Evolutionary conservation across 2,797 vertebrate species (phyloP).

Genomic region (Benthosema pterotum): DNA sequence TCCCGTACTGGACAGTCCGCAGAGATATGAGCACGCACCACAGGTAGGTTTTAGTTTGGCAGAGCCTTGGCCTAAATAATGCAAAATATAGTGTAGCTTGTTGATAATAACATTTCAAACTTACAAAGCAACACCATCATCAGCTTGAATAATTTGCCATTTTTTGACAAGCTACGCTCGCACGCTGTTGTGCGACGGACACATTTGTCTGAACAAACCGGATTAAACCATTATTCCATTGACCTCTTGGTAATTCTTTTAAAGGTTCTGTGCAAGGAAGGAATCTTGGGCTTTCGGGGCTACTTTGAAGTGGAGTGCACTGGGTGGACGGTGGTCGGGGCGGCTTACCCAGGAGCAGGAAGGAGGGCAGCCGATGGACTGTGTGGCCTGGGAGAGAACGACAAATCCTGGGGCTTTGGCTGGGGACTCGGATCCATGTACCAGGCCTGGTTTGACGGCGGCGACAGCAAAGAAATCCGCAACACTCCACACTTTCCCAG

Average conservation of each 20-base stretch:
- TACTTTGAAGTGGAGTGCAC: slow-evolving; percentile 73
- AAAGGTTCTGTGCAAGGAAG: slow-evolving; percentile 74
- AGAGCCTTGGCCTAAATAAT: neutral
- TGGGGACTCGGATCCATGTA: slow-evolving; percentile 73
- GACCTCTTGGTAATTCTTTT: neutral
- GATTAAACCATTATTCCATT: slow-evolving; percentile 4
- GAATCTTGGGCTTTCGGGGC: slow-evolving; percentile 61
- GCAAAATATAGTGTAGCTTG: no score
- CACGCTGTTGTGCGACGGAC: no score
- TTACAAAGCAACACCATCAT: no score
- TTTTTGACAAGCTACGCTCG: no score
- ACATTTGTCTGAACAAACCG: neutral
- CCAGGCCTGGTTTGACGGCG: slow-evolving; percentile 60
- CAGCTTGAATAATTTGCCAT: no score
- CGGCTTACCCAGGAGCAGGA: slow-evolving; percentile 52
- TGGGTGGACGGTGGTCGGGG: slow-evolving; percentile 67
- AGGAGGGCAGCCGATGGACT: slow-evolving; percentile 60
- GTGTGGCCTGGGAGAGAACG: slow-evolving; percentile 74
- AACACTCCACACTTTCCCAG: slow-evolving; percentile 43
- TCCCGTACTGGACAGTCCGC: slow-evolving; percentile 73
- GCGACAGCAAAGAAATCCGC: slow-evolving; percentile 14
- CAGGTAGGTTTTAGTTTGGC: slow-evolving; percentile 56
- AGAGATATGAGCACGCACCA: slow-evolving; percentile 71
- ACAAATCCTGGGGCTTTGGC: slow-evolving; percentile 73
- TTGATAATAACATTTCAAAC: no score